These are phyloP conservation scores for Lophochroa leadbeateri DNA, from an alignment of 2,113 vertebrate genomes.

Conservation along the genomic window DNA sequence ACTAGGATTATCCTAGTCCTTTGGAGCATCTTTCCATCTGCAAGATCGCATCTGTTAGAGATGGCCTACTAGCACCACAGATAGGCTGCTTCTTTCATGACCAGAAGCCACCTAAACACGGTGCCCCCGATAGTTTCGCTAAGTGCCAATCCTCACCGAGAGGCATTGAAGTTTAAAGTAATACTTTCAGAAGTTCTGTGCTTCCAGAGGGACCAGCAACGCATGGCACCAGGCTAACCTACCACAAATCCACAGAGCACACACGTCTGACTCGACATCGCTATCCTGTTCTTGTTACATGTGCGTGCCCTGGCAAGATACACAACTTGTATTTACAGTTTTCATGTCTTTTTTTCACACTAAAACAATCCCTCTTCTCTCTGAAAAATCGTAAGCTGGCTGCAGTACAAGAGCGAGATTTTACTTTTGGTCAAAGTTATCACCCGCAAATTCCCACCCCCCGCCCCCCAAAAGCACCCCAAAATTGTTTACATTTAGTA, in stretches of 20 bases:
- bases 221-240: slow-evolving; percentile 68
- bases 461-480: slow-evolving; percentile 46
- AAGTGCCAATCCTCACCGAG: slow-evolving; percentile 75
- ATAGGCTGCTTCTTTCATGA: slow-evolving; percentile 47
- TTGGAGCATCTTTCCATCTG: slow-evolving; percentile 82
- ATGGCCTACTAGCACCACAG: slow-evolving; percentile 63
- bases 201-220: slow-evolving; percentile 75
- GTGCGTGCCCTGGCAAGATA: slow-evolving; percentile 38
- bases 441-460: slow-evolving; percentile 54
- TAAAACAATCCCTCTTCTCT: slow-evolving; percentile 68
- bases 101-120: slow-evolving; percentile 44
- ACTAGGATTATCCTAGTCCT: slow-evolving; percentile 70
- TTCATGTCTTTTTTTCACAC: slow-evolving; percentile 34
- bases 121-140: slow-evolving; percentile 54
- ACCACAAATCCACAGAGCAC: slow-evolving; percentile 58
- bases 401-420: slow-evolving; percentile 75
- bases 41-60: not conserved
- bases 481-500: slow-evolving; percentile 61
- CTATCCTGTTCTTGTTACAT: slow-evolving; percentile 23
- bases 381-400: slow-evolving; percentile 69
- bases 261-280: not conserved
- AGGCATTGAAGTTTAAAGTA: slow-evolving; percentile 70
- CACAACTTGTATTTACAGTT: slow-evolving; percentile 50
- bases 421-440: slow-evolving; percentile 75
- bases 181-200: slow-evolving; percentile 80